phyloP scores from a whole-genome alignment of 2,113 vertebrate species.

The Aplodontia rufa region DNA sequence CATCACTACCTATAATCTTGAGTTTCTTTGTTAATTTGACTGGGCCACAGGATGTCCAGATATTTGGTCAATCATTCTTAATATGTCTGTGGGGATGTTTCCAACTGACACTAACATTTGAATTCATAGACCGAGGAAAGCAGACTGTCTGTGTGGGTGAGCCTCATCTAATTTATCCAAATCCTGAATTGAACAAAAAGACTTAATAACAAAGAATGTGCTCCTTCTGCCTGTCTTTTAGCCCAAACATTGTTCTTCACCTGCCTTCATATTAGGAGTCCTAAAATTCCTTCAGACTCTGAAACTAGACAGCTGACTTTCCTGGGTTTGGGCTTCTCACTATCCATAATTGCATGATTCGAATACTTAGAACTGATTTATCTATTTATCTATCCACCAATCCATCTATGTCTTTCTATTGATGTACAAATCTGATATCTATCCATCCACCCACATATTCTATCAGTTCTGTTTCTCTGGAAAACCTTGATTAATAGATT shows the following conservation, averaged over 20 bases:
- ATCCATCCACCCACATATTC: neutral
- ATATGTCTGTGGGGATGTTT: neutral
- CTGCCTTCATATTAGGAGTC: neutral
- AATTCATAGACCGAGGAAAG: neutral
- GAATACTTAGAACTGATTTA: neutral
- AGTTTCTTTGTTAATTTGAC: neutral
- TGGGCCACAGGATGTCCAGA: neutral
- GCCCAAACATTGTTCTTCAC: neutral
- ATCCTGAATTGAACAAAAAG: neutral
- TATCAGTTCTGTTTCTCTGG: neutral
- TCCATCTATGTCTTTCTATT: too few species aligned
- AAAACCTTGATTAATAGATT: neutral
- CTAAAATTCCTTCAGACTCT: neutral
- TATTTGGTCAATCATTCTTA: neutral
- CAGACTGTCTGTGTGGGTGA: neutral
- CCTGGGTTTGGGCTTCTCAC: neutral
- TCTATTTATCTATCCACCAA: neutral
- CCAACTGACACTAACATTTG: neutral
- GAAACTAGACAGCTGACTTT: neutral
- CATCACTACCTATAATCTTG: too few species aligned
- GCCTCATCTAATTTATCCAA: neutral
- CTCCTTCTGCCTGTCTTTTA: neutral
- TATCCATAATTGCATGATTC: neutral
- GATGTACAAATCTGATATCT: too few species aligned
- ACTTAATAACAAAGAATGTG: neutral